Base-by-base conservation (phyloP, 2,888 invertebrate genomes). In the Tipula lateralis region DNA sequence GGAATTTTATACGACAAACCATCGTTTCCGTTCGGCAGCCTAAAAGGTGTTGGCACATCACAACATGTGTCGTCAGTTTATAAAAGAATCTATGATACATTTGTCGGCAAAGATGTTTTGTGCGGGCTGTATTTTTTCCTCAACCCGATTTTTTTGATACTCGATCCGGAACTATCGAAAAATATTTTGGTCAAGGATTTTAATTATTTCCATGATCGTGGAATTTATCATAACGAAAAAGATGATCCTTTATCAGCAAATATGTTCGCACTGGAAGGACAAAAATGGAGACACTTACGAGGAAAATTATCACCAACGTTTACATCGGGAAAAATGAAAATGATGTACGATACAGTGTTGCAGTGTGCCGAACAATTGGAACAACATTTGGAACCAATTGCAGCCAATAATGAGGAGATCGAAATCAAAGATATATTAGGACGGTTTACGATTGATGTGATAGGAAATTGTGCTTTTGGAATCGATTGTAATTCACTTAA, bases 381-480 rank as follows among this genome's bases (percentile, higher is more conserved):
- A 12, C 13, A 2, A n/a, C 2, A 29, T 82, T 87, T 86, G 32
- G 86, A 89, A 85, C 87, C 88, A 1, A 86, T 89, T 84, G 87
- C 88, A 1, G 86, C 0, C 81, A 84, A 66, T 85, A 85, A 84
- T 36, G 84, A n/a, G 82, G 85, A 32, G 84, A 84, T 89, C 4
- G 85, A 85, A 34, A 84, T 85, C 5, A 85, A 85, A 84, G 84
- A 85, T 16, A 34, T 85, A 24, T 29, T 85, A 0, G 84, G 83
- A 12, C 85, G 88, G 3, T 87, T 86, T 84, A 85, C 87, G 1
- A 87, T 87, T 2, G 88, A 88, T 84, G 86, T 88, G 16, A 85
- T 85, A 24, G 85, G 85, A 19, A 82, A 89, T 0, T 88, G 90
- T 1, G 89, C 91, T 0, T 91, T 91, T 85, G 91, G 91, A 0